Conservation (phyloP, 2,888 invertebrate genomes). For the Schrankia costaestrigalis region DNA sequence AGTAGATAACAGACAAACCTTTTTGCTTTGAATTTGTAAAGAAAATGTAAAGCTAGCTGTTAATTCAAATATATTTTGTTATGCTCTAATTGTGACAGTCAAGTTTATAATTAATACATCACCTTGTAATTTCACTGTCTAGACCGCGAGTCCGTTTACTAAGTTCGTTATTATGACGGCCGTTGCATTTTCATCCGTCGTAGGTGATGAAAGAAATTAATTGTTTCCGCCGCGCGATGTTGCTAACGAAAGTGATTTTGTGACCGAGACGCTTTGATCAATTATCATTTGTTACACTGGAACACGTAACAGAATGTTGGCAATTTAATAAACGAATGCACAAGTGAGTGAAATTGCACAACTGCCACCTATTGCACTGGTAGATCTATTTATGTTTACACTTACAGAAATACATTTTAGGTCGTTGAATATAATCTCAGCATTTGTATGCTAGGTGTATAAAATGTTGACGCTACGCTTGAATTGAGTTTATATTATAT, state of each 20-base stretch:
- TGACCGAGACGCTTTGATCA: conserved; percentile 39
- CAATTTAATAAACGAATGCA: conserved; percentile 10
- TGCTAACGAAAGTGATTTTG: conserved; percentile 62
- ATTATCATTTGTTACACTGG: conserved; percentile 20
- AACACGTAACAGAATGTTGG: conserved; percentile 7
- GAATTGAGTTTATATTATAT: too few species aligned
- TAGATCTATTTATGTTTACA: conserved; percentile 3
- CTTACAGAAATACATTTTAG: conserved; percentile 3
- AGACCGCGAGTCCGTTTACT: conserved; percentile 46
- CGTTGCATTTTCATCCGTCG: conserved; percentile 33
- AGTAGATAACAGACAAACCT: too few species aligned
- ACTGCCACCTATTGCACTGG: not conserved
- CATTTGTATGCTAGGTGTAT: too few species aligned
- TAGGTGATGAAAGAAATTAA: conserved; percentile 54
- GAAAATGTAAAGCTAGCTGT: not conserved
- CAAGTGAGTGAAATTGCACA: conserved; percentile 5
- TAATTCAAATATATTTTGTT: conserved; percentile 25
- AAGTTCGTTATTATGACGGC: conserved; percentile 41
- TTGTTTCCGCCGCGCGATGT: conserved; percentile 52
- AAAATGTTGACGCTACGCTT: too few species aligned
- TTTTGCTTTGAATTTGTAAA: not conserved
- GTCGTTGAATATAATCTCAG: too few species aligned
- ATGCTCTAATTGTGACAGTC: conserved; percentile 52
- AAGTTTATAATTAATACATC: conserved; percentile 51
- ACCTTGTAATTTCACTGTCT: conserved; percentile 60